Base-by-base conservation (phyloP, 64 coral and sea anemone genomes). In the Stylophora pistillata region DNA sequence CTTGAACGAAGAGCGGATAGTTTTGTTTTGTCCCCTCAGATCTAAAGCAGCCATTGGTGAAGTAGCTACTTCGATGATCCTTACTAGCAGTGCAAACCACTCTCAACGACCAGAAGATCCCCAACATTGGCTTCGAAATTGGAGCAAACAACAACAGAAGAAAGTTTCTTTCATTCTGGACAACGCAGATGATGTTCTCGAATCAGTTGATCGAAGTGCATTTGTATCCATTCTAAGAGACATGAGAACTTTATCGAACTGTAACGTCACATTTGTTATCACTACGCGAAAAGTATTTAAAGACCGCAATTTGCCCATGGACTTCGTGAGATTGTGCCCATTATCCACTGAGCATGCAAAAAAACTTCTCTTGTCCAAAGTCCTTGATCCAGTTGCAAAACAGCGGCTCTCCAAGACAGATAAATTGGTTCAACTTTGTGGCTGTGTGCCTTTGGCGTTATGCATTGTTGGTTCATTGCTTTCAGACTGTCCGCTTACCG, bases 361-460 rank as follows among this genome's bases (percentile, higher is more conserved):
- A 4, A 65, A 72, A 55, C 11, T 73, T 55, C 32, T 79, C 21
- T 10, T 90, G 6, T 65, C 78, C 20, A 33, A 31, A 55, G 58
- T 79, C 4, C 29, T 54, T 10, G 64, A 71, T 3, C 13, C 15
- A 32, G 30, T 14, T 27, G 34, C 3, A 12, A 59, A 20, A 28
- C 52, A 90, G 16, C 55, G 21, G 10, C 37, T 52, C 3, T 52
- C 11, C 13, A 59, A 72, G 56, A 58, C 61, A 53, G 26, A 62
- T 34, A 34, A 89, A 21, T 23, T 90, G 20, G 88, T 78, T 55
- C 41, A 90, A n/a, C 30, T 91, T 10, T 91, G 89, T 58, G 89
- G 72, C n/a, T 16, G 31, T 41, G 70, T 57, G 10, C 89, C 89
- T 20, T 41, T 91, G 23, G 89, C 69, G 52, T 70, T 91, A 21